Evolutionary conservation across 2,888 invertebrate species (phyloP).

Genomic region (Tenodera sinensis): DNA sequence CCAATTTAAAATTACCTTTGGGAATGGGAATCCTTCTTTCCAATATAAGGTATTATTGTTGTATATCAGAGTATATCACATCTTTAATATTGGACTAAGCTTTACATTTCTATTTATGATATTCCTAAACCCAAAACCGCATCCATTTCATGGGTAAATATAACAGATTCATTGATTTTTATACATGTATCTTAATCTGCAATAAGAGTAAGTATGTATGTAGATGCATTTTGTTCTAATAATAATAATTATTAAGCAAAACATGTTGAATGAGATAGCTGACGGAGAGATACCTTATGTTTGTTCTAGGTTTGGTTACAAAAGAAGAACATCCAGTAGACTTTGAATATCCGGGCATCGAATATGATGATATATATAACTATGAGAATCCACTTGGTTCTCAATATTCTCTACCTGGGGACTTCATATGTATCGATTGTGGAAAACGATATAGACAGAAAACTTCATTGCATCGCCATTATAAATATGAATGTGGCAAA

Average conservation of each 20-base stretch:
- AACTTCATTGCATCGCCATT: conserved; percentile 26
- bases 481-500: conserved; percentile 33
- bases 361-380: background rate
- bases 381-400: background rate
- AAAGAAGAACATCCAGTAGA: background rate
- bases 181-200: background rate
- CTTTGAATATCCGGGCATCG: background rate
- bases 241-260: background rate
- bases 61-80: no score
- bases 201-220: background rate
- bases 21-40: no score
- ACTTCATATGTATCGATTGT: conserved; percentile 32
- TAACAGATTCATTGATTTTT: background rate
- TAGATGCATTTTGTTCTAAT: background rate
- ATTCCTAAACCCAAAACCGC: no score
- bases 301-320: background rate
- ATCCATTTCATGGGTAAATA: background rate
- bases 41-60: no score
- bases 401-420: background rate
- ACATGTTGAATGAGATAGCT: background rate
- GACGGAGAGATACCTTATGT: background rate
- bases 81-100: no score
- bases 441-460: conserved; percentile 31
- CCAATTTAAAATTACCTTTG: no score
- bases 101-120: no score